Evolutionary conservation across 1,140 invertebrate species (phyloP).

Genomic region (Drosophila kikkawai): DNA sequence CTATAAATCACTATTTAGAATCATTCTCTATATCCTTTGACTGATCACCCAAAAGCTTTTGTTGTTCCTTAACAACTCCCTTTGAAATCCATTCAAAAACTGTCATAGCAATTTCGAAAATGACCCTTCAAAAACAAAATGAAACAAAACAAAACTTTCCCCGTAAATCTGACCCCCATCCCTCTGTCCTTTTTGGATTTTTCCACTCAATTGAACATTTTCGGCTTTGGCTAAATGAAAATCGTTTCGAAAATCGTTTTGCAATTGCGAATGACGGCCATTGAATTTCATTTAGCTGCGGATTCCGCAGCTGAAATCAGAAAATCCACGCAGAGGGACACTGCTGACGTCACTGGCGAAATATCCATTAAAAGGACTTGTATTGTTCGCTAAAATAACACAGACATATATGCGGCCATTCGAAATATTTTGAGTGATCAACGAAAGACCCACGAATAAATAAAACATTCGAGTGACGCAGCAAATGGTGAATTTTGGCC

Average conservation of each 20-base stretch:
- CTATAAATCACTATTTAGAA: neutral
- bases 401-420: conserved; percentile 11
- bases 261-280: conserved; percentile 23
- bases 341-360: conserved; percentile 23
- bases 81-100: conserved; percentile 28
- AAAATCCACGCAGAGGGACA: conserved; percentile 27
- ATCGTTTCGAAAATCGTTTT: conserved; percentile 32
- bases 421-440: conserved; percentile 47
- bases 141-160: conserved; percentile 12
- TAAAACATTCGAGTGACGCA: conserved; percentile 22
- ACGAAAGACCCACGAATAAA: conserved; percentile 29
- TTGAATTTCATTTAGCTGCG: conserved; percentile 41
- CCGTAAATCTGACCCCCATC: conserved; percentile 3
- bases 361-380: conserved; percentile 8
- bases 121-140: neutral
- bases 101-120: conserved; percentile 21
- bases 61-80: neutral
- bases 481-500: neutral
- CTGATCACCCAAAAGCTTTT: neutral
- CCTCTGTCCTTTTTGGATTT: neutral
- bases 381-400: conserved; percentile 37
- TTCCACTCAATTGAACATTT: conserved; percentile 44
- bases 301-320: conserved; percentile 7
- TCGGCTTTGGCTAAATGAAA: conserved; percentile 35
- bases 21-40: neutral